These are phyloP conservation scores for Pelusios castaneus DNA, from an alignment of 2,113 vertebrate species.

Conservation along the genomic window DNA sequence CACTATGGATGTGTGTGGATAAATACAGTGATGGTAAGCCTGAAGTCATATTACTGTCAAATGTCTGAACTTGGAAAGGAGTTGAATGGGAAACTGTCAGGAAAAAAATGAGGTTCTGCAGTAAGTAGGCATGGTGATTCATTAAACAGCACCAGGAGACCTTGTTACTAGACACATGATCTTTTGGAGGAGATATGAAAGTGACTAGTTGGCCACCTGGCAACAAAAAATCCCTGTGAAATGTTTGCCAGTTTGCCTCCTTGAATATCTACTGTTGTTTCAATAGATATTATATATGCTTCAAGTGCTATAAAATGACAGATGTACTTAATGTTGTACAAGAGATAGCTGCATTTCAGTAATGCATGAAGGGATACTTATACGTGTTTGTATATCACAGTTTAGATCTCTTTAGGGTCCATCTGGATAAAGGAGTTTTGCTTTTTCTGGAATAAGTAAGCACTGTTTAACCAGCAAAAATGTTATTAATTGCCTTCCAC, in stretches of 20 bases:
- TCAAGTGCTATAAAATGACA: neutral
- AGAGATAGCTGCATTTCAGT: neutral
- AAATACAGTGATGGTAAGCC: neutral
- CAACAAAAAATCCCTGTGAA: neutral
- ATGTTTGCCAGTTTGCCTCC: neutral
- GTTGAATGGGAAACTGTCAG: slow-evolving; percentile 12
- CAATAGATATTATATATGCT: neutral
- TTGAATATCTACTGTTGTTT: neutral
- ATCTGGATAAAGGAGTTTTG: neutral
- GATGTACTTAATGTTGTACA: neutral
- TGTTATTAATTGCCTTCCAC: neutral
- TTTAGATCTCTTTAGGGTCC: neutral
- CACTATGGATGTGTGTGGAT: neutral
- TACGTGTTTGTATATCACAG: neutral
- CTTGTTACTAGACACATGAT: neutral
- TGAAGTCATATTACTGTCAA: neutral
- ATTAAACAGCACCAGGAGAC: neutral
- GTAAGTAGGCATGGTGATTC: neutral
- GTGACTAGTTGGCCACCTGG: neutral
- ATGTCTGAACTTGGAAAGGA: neutral
- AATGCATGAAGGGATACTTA: neutral
- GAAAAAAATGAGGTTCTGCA: slow-evolving; percentile 38
- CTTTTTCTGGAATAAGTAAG: neutral
- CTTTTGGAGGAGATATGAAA: neutral
- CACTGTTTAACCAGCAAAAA: neutral